Conservation (phyloP, 2,888 invertebrate genomes). For the Dicyrtoma fusca region DNA sequence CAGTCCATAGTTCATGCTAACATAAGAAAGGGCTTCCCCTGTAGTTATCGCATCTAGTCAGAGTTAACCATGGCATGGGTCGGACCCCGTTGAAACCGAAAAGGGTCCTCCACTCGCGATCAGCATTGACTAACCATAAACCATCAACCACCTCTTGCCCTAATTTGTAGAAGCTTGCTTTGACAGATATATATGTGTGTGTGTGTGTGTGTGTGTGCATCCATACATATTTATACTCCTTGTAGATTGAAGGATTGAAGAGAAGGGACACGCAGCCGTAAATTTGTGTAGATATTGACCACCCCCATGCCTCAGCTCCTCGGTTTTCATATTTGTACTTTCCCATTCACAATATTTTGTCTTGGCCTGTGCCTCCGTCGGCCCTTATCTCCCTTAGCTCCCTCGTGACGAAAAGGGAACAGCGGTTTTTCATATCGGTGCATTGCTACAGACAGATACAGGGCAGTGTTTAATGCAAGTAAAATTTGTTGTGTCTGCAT, state of each 20-base stretch:
- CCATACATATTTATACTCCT: background rate
- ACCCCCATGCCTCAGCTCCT: background rate
- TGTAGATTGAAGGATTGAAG: background rate
- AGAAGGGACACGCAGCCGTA: background rate
- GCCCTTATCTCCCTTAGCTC: background rate
- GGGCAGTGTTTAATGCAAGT: background rate
- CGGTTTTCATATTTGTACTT: constrained; percentile 13
- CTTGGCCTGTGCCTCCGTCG: constrained; percentile 8
- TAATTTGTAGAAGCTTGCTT: background rate
- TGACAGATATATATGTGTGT: background rate
- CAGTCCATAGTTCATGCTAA: background rate
- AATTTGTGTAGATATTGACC: background rate
- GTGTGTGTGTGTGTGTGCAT: background rate
- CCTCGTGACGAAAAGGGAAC: background rate
- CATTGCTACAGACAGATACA: background rate
- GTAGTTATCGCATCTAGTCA: background rate
- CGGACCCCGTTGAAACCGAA: background rate
- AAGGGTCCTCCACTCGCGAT: background rate
- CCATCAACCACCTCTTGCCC: constrained; percentile 3
- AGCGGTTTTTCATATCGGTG: background rate
- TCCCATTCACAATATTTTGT: constrained; percentile 31
- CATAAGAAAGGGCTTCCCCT: background rate
- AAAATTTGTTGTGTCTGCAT: background rate
- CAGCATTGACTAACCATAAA: background rate
- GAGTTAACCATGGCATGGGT: background rate